Conservation (phyloP, 2,888 invertebrate species). For the Timema podura region DNA sequence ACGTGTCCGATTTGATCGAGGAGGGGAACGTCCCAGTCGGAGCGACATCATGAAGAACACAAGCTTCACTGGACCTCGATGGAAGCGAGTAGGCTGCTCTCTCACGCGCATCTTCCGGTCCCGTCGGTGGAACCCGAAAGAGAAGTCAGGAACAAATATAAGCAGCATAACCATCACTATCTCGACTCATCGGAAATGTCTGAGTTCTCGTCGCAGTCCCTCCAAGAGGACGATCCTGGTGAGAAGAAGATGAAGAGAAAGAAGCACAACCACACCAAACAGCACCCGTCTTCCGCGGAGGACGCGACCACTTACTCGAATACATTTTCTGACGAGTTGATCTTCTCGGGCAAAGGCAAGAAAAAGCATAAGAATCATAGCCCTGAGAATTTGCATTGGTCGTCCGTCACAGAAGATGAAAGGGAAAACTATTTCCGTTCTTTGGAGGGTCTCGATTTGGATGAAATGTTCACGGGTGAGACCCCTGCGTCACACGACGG, state of each 20-base stretch:
- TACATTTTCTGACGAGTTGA: not conserved
- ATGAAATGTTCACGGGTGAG: too few relatives aligned
- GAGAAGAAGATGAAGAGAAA: not conserved
- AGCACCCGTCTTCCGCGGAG: not conserved
- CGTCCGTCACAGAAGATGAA: too few relatives aligned
- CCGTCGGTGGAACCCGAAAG: too few relatives aligned
- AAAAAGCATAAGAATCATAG: not conserved
- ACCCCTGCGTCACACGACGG: too few relatives aligned
- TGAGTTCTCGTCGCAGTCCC: not conserved
- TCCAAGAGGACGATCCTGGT: not conserved
- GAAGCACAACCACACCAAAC: not conserved
- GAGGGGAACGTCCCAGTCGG: not conserved
- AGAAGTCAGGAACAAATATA: too few relatives aligned
- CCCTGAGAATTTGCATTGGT: not conserved
- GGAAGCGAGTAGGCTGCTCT: not conserved
- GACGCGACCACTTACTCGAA: conserved; percentile 5
- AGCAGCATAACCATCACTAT: too few relatives aligned
- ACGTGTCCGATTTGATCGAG: too few relatives aligned
- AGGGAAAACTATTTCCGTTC: too few relatives aligned
- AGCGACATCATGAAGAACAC: conserved; percentile 23
- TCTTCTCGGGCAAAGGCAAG: not conserved
- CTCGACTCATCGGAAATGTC: too few relatives aligned
- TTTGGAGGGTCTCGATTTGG: too few relatives aligned
- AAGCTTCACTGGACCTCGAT: conserved; percentile 18
- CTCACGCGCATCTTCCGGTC: too few relatives aligned